These are phyloP conservation scores for Cartodere bifasciata DNA, from an alignment of 2,888 invertebrate genomes.

Conservation along the genomic window DNA sequence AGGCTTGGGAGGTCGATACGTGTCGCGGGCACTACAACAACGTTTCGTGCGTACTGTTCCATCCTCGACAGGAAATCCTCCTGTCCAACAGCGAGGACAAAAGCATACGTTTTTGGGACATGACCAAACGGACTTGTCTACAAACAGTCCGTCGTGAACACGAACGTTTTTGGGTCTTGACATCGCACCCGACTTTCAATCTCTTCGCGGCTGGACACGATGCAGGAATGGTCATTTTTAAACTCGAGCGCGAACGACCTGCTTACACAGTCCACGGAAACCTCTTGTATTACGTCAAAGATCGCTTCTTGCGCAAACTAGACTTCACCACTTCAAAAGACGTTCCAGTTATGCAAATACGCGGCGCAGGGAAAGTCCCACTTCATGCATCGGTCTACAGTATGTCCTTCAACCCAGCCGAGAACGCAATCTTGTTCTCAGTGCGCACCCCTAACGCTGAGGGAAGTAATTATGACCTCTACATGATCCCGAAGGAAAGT, in stretches of 20 bases:
- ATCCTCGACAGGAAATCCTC: conserved; percentile 92
- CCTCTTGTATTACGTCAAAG: conserved; percentile 90
- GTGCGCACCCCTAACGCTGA: conserved; percentile 72
- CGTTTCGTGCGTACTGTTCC: conserved; percentile 94
- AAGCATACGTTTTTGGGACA: conserved; percentile 97
- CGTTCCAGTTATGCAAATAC: conserved; percentile 81
- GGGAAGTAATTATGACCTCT: conserved; percentile 88
- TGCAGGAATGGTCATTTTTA: conserved; percentile 89
- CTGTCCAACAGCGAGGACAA: conserved; percentile 97
- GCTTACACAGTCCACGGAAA: conserved; percentile 92
- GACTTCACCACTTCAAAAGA: conserved; percentile 93
- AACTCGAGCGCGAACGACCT: conserved; percentile 89
- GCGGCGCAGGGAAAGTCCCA: conserved; percentile 58
- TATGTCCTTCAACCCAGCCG: conserved; percentile 95
- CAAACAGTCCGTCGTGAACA: conserved; percentile 90
- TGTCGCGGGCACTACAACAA: conserved; percentile 99
- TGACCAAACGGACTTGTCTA: conserved; percentile 85
- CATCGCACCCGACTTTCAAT: conserved; percentile 88
- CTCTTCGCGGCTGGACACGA: conserved; percentile 99
- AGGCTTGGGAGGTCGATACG: conserved; percentile 98
- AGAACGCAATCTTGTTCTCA: conserved; percentile 85
- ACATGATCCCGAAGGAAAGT: conserved; percentile 74
- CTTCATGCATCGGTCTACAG: conserved; percentile 72
- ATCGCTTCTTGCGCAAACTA: conserved; percentile 76
- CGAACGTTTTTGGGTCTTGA: conserved; percentile 95